Conservation (phyloP, 2,113 vertebrate species). For the Forbesichthys papilliferus region DNA sequence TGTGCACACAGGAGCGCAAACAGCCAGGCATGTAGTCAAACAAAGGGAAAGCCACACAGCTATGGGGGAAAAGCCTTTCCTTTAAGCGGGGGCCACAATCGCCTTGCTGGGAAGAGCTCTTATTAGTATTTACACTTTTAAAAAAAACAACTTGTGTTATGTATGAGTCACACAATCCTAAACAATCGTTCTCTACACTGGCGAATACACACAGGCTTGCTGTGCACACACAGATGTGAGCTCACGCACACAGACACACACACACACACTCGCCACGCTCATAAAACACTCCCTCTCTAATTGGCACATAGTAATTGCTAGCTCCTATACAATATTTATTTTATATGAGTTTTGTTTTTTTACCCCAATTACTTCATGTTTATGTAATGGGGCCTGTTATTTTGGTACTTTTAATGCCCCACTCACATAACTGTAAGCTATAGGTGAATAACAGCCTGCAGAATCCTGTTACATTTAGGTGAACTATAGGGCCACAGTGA, state of each 20-base stretch:
- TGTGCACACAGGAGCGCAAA: conserved; percentile 68
- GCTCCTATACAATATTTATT: conserved; percentile 37
- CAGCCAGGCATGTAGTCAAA: conserved; percentile 50
- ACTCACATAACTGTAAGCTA: conserved; percentile 46
- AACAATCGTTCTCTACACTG: conserved; percentile 25
- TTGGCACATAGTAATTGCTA: conserved; percentile 53
- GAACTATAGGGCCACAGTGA: conserved; percentile 31
- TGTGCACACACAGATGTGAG: conserved; percentile 25
- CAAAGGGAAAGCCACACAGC: conserved; percentile 39
- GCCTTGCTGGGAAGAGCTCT: conserved; percentile 29
- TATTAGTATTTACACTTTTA: conserved; percentile 38
- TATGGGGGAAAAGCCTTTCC: background rate
- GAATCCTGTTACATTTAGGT: conserved; percentile 49
- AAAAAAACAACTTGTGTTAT: conserved; percentile 49
- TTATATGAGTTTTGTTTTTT: conserved; percentile 43
- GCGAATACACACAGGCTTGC: background rate
- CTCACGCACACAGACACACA: background rate
- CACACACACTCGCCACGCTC: conserved; percentile 36
- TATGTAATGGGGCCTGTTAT: conserved; percentile 65
- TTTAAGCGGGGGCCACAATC: conserved; percentile 5
- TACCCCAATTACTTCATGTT: conserved; percentile 55
- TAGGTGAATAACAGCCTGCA: conserved; percentile 47
- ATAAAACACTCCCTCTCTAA: conserved; percentile 59
- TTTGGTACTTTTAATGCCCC: conserved; percentile 51
- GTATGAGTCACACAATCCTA: conserved; percentile 57